Conservation (phyloP, 2,797 vertebrate species). For the Neoniphon sammara region DNA sequence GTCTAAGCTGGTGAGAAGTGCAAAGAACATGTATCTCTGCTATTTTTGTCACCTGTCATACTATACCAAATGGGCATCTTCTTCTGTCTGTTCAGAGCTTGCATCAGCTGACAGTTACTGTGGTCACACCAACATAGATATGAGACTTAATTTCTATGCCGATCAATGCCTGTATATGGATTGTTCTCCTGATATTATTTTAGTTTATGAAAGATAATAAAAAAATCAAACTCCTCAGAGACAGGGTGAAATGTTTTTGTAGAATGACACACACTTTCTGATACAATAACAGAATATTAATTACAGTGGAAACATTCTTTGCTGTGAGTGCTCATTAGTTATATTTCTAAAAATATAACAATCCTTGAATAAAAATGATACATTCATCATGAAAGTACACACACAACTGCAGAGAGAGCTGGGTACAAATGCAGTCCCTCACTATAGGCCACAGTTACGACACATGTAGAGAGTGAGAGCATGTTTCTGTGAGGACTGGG, state of each 20-base stretch:
- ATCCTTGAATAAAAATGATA: background rate
- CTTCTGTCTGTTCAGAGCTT: slow-evolving; percentile 49
- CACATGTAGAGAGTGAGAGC: background rate
- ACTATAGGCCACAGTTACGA: background rate
- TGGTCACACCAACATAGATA: slow-evolving; percentile 59
- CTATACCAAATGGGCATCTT: slow-evolving; percentile 53
- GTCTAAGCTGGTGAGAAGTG: slow-evolving; percentile 37
- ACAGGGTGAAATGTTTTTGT: slow-evolving; percentile 63
- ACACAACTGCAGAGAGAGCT: background rate
- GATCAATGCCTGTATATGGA: slow-evolving; percentile 83
- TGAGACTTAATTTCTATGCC: slow-evolving; percentile 72
- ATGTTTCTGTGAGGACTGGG: slow-evolving; percentile 23
- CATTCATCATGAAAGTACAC: background rate
- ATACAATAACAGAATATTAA: slow-evolving; percentile 35
- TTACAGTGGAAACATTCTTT: slow-evolving; percentile 26
- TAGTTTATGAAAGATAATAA: slow-evolving; percentile 83
- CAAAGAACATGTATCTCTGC: slow-evolving; percentile 69
- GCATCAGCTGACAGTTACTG: slow-evolving; percentile 58
- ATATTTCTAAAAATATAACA: background rate
- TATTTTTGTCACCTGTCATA: slow-evolving; percentile 61
- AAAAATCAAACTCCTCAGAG: slow-evolving; percentile 74
- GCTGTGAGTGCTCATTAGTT: slow-evolving; percentile 18
- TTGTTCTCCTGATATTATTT: slow-evolving; percentile 81
- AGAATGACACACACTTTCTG: slow-evolving; percentile 35
- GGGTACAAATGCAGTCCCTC: background rate